Percentiles rank a stretch among this genome's conserved stretches.
phyloP scores from a whole-genome alignment of 2,888 invertebrate species.

The Orchestes rusci region DNA sequence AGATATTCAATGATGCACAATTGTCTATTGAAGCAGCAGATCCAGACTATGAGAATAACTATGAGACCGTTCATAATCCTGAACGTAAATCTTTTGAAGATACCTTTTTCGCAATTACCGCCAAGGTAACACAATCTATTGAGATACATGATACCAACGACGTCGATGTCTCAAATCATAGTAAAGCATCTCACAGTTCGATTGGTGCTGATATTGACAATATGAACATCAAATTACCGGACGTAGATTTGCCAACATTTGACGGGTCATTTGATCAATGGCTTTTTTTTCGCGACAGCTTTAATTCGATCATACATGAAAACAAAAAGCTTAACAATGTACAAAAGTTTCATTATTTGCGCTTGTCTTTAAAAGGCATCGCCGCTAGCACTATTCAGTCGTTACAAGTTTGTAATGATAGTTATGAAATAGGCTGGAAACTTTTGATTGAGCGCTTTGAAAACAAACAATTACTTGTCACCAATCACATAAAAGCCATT shows the following conservation, averaged over 20 bases:
- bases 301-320: slow-evolving; percentile 8
- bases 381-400: slow-evolving; percentile 10
- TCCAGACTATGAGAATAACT: not conserved
- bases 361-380: slow-evolving; percentile 11
- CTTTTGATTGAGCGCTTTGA: slow-evolving; percentile 16
- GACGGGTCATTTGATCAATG: slow-evolving; percentile 1
- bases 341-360: slow-evolving; percentile 18
- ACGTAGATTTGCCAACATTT: slow-evolving; percentile 1
- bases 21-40: not conserved
- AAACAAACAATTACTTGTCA: slow-evolving; percentile 16
- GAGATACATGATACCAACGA: too few relatives aligned
- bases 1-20: not conserved
- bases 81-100: not conserved
- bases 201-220: too few relatives aligned
- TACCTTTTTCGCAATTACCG: not conserved
- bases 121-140: too few relatives aligned
- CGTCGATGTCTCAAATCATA: too few relatives aligned
- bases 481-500: slow-evolving; percentile 16
- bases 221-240: not conserved
- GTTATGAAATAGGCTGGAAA: slow-evolving; percentile 20
- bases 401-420: slow-evolving; percentile 11
- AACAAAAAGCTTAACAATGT: slow-evolving; percentile 5
- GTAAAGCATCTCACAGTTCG: too few relatives aligned
- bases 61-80: not conserved
- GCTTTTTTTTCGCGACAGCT: slow-evolving; percentile 3